Evolutionary conservation across 2,888 invertebrate genomes (phyloP), one percentile per base, ranked within the genome.

Genomic region (Callinectes sapidus): DNA sequence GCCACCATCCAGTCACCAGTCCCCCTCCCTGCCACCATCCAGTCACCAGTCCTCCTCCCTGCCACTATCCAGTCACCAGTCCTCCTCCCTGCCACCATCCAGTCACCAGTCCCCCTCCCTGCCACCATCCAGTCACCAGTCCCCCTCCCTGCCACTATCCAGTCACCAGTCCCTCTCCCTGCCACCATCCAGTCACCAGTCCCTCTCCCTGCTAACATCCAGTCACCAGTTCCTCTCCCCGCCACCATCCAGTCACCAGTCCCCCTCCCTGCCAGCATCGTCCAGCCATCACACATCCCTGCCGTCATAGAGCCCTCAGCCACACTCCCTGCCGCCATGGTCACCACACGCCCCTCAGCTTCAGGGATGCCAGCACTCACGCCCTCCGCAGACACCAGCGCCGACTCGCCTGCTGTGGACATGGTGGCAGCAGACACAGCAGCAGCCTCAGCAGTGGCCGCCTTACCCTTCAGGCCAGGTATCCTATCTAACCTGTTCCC

Each of bases 41-140:
- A 85, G 85, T n/a, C 32, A 39, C 86, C 86, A 86, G 86, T 35
- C 23, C 39, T 16, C 18, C n/a, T 86, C 39, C 35, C 86, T 39
- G 39, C 86, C 42, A 39, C 86, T 42, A 85, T 85, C 28, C 61
- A n/a, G 32, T 14, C 48, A 16, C 66, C 61, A 61, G 23, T 23
- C 2, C 61, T 6, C 6, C 61, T 61, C 6, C 61, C 61, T 61
- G 61, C 61, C 61, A 85, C 23, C 28, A 85, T 39, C 18, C 32
- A 85, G 39, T 35, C 85, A 35, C 85, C 85, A 23, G 23, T 28
- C 16, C 16, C 85, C 10, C 39, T 85, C 32, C 85, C 85, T 85
- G 85, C 85, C 85, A 85, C 85, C 85, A 85, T 85, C 39, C 85
- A 85, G 32, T 32, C 32, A 85, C 85, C 85, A 18, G 16, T 28